Conservation (phyloP, 2,113 vertebrate genomes). For the Rhombomys opimus region DNA sequence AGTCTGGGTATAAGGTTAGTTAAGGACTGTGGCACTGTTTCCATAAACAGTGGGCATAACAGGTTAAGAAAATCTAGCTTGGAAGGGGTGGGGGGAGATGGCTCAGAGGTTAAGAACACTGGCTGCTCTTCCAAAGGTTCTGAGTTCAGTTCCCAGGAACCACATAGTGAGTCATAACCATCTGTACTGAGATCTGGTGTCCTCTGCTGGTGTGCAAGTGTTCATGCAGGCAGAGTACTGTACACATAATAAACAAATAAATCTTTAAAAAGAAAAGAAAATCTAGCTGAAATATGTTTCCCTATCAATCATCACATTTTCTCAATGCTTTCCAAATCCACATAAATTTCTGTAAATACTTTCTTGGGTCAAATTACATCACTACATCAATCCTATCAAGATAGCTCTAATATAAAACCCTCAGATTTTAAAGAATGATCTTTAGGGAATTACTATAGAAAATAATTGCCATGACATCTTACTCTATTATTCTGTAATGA, state of each 20-base stretch:
- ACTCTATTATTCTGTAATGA: slow-evolving; percentile 6
- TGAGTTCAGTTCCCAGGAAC: no score
- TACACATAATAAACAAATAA: no score
- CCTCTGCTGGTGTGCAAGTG: no score
- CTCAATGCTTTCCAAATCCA: neutral
- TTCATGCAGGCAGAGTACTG: no score
- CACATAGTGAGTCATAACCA: no score
- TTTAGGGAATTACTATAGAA: slow-evolving; percentile 23
- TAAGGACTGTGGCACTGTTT: neutral
- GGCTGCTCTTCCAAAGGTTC: no score
- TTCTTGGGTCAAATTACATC: neutral
- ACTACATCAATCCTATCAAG: neutral
- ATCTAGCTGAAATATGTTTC: neutral
- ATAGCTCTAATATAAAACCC: neutral
- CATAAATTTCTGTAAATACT: neutral
- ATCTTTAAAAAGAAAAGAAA: neutral
- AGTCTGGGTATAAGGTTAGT: neutral
- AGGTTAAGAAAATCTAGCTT: neutral
- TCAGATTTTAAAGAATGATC: neutral
- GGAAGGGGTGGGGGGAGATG: no score
- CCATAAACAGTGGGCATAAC: neutral
- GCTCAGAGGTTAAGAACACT: no score
- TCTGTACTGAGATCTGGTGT: no score
- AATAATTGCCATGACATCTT: neutral
- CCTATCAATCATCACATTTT: neutral